These are phyloP conservation scores for Casuarius casuarius DNA, from an alignment of 2,113 vertebrate species.

Conservation along the genomic window DNA sequence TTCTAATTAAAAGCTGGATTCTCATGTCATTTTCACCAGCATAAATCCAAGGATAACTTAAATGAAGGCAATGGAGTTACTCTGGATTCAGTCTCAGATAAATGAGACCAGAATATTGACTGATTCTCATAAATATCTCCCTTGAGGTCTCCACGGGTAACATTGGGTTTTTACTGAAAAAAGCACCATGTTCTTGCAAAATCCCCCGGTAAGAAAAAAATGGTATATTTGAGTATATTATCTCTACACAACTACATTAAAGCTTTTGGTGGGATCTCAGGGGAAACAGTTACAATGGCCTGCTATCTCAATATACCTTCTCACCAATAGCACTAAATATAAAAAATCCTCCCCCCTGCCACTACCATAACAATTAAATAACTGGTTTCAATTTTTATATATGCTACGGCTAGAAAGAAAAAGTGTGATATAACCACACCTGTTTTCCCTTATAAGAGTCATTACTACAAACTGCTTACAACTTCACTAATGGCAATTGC, in stretches of 20 bases:
- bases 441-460: slow-evolving; percentile 61
- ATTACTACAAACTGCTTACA: slow-evolving; percentile 74
- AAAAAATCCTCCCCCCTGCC: not conserved
- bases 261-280: not conserved
- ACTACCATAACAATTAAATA: not conserved
- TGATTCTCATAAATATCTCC: not conserved
- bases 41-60: not conserved
- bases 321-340: not conserved
- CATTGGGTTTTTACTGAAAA: not conserved
- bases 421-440: slow-evolving; percentile 54
- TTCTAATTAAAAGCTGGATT: slow-evolving; percentile 11
- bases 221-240: not conserved
- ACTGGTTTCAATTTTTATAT: not conserved
- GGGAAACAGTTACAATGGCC: not conserved
- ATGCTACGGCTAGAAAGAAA: not conserved
- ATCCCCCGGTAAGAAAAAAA: not conserved
- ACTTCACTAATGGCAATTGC: slow-evolving; percentile 65
- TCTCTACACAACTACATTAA: not conserved
- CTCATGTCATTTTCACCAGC: not conserved
- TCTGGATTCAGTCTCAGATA: not conserved
- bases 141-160: not conserved
- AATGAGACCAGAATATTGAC: not conserved
- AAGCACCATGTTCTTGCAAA: not conserved
- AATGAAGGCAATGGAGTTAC: not conserved
- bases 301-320: not conserved